phyloP scores from a whole-genome alignment of 2,113 vertebrate species.

The Cheilinus undulatus region DNA sequence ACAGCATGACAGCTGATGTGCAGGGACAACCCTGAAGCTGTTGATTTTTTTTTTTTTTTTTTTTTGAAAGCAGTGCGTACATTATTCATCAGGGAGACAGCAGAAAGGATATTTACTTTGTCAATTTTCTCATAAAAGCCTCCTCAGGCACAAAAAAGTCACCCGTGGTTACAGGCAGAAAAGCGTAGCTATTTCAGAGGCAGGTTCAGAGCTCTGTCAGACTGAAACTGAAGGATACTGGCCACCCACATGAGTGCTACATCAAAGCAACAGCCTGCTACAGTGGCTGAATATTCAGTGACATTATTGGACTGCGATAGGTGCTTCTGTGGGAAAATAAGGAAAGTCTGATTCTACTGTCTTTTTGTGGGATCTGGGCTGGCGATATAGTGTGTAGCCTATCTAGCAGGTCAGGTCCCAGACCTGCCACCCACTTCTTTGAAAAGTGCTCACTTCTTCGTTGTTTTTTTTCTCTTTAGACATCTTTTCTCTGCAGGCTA shows the following conservation, averaged over 20 bases:
- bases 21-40: conserved; percentile 67
- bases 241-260: conserved; percentile 67
- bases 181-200: conserved; percentile 51
- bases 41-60: conserved; percentile 47
- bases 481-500: conserved; percentile 33
- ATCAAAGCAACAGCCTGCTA: conserved; percentile 63
- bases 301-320: conserved; percentile 65
- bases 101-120: conserved; percentile 71
- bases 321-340: conserved; percentile 77
- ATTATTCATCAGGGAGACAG: conserved; percentile 74
- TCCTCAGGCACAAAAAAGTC: conserved; percentile 50
- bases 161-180: conserved; percentile 55
- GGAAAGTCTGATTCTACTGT: conserved; percentile 52
- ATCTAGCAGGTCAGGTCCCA: conserved; percentile 53
- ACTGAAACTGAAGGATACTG: conserved; percentile 48
- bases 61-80: conserved; percentile 62
- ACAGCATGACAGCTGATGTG: conserved; percentile 76
- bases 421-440: conserved; percentile 57
- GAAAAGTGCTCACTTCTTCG: conserved; percentile 35
- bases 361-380: conserved; percentile 25
- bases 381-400: conserved; percentile 38
- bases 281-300: conserved; percentile 77
- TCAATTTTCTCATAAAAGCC: conserved; percentile 72
- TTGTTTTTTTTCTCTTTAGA: conserved; percentile 45
- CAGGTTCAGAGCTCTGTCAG: conserved; percentile 47